phyloP scores from a whole-genome alignment of 2,888 invertebrate genomes.

The Carpatolechia fugitivella region DNA sequence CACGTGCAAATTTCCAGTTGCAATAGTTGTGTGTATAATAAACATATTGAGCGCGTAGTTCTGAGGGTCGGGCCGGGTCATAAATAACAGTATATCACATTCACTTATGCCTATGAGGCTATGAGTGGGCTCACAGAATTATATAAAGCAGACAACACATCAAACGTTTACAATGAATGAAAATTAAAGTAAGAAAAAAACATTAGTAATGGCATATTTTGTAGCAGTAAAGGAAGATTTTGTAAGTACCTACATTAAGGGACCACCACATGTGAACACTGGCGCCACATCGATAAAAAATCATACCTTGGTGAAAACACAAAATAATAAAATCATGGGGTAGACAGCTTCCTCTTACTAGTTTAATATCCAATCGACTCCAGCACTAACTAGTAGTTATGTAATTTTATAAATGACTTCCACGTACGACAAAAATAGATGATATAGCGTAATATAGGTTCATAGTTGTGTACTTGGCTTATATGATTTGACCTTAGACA shows the following conservation, averaged over 20 bases:
- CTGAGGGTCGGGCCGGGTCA: not conserved
- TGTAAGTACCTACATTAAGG: too few relatives aligned
- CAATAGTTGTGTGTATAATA: not conserved
- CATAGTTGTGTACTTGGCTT: not conserved
- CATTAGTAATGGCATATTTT: not conserved
- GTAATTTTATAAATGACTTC: too few relatives aligned
- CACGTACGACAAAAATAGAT: too few relatives aligned
- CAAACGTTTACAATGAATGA: not conserved
- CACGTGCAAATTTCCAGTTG: not conserved
- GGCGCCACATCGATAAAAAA: too few relatives aligned
- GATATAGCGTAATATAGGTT: not conserved
- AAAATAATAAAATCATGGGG: too few relatives aligned
- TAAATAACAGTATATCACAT: constrained; percentile 1
- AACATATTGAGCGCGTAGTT: not conserved
- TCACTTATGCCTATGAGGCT: not conserved
- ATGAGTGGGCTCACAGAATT: not conserved
- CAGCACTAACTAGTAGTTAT: too few relatives aligned
- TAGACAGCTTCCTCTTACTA: too few relatives aligned
- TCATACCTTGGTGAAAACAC: too few relatives aligned
- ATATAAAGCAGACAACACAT: not conserved
- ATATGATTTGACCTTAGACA: constrained; percentile 11
- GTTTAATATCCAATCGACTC: too few relatives aligned
- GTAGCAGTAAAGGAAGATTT: too few relatives aligned
- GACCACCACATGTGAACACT: too few relatives aligned
- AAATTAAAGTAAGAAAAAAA: not conserved